Percentiles rank a stretch among this genome's conserved stretches.
These are phyloP conservation scores for Eupeodes luniger DNA, from an alignment of 2,888 invertebrate species.

Conservation along the genomic window DNA sequence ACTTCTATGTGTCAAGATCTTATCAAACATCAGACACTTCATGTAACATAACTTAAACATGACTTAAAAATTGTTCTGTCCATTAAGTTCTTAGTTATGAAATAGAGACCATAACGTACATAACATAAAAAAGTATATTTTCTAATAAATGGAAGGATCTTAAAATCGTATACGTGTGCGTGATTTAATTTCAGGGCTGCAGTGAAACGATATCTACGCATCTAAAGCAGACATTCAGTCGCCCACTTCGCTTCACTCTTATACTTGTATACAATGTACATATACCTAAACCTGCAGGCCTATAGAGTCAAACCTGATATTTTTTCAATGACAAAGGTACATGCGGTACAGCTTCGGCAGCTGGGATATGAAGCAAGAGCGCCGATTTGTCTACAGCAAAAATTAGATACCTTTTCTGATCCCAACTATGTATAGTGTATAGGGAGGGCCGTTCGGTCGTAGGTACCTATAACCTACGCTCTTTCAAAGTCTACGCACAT, in stretches of 20 bases:
- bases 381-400: constrained; percentile 74
- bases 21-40: no score
- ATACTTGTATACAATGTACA: no score
- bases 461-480: constrained; percentile 35
- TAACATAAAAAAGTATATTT: background rate
- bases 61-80: no score
- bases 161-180: background rate
- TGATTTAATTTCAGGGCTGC: constrained; percentile 30
- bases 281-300: constrained; percentile 66
- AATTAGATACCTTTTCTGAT: constrained; percentile 66
- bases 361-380: constrained; percentile 70
- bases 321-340: constrained; percentile 60
- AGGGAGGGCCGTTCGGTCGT: background rate
- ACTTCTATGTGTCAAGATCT: no score
- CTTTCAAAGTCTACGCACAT: constrained; percentile 21
- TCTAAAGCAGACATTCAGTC: constrained; percentile 71
- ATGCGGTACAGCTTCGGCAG: constrained; percentile 52
- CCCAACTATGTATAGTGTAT: constrained; percentile 11
- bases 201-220: constrained; percentile 58
- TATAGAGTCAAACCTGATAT: constrained; percentile 64
- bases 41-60: no score
- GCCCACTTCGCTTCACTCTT: constrained; percentile 61
- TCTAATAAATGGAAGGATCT: background rate
- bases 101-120: background rate
- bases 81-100: background rate